Base-by-base conservation (phyloP, 1,140 invertebrate species). In the Portunus trituberculatus region DNA sequence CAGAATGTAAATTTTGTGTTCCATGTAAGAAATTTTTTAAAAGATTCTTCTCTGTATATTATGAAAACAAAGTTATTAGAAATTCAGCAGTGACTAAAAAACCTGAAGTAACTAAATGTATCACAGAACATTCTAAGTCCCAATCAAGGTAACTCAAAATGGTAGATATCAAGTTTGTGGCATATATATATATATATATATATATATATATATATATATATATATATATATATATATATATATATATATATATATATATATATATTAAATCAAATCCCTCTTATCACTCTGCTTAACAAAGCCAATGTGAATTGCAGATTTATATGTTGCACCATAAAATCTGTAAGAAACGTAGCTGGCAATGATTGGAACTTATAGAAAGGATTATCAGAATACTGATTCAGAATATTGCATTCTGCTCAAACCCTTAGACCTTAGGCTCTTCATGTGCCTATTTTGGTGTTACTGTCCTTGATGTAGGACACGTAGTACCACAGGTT, bases 371-470 rank as follows among this genome's bases (percentile, higher is more conserved):
- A 76, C 25, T 76, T 59, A 16, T 76, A n/a, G 25, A 76, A 7
- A 8, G 67, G 20, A 76, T 7, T 76, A 76, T 7, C 67, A 76
- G 67, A n/a, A 76, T 76, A n/a, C 67, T 39, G 39, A 39, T 39
- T 39, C 39, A 39, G 39, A 39, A 39, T 39, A 6, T 76, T 76
- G 4, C 20, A 76, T 76, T 76, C 67, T 76, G 67, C 8, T 76
- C 67, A 76, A 76, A 76, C 67, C 25, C 67, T 25, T 25, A n/a
- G 67, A 76, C 8, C 67, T n/a, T 76, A 76, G 67, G 67, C 67
- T 76, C 67, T 76, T 76, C 67, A 76, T 76, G 67, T 76, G 67
- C 67, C 67, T 76, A n/a, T 76, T 76, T n/a, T 76, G 67, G 67
- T 76, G 67, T 76, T 76, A n/a, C 20, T 76, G 67, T 76, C 67